Evolutionary conservation across 1,140 invertebrate species (phyloP).

Genomic region (Papilio aristodemus): DNA sequence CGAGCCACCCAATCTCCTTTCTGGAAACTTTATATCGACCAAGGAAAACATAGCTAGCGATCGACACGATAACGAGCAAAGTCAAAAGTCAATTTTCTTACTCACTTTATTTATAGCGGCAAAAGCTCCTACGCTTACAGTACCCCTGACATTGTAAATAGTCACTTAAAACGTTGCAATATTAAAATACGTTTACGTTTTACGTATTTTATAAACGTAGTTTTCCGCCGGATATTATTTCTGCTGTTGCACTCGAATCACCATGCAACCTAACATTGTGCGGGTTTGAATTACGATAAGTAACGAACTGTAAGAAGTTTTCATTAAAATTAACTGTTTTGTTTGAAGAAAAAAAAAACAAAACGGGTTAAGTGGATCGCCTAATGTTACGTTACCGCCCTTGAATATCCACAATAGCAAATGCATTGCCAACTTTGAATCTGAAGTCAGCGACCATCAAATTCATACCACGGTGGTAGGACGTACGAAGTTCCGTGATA

Average conservation of each 20-base stretch:
- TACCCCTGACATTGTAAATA: neutral
- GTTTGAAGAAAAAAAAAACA: too few species aligned
- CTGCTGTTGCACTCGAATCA: neutral
- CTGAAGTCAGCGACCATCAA: too few species aligned
- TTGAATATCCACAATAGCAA: too few species aligned
- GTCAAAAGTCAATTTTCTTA: neutral
- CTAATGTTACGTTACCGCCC: too few species aligned
- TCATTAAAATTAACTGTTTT: neutral
- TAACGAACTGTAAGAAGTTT: neutral
- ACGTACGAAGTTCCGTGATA: too few species aligned
- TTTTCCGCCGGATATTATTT: neutral
- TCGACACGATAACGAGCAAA: neutral
- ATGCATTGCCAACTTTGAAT: too few species aligned
- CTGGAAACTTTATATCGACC: neutral
- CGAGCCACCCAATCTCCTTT: conserved; percentile 9
- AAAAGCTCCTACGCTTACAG: too few species aligned
- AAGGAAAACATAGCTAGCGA: neutral
- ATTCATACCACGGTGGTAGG: too few species aligned
- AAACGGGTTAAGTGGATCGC: too few species aligned
- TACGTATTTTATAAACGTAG: neutral
- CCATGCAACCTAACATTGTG: neutral
- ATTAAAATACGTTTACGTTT: neutral
- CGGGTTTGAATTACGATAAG: neutral
- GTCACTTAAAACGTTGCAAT: conserved; percentile 2
- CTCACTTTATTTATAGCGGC: too few species aligned